A percentile compares a stretch with the other conserved stretches of the same genome.
Evolutionary conservation across 2,797 vertebrate species (phyloP).

Genomic region (Peromyscus nudipes): DNA sequence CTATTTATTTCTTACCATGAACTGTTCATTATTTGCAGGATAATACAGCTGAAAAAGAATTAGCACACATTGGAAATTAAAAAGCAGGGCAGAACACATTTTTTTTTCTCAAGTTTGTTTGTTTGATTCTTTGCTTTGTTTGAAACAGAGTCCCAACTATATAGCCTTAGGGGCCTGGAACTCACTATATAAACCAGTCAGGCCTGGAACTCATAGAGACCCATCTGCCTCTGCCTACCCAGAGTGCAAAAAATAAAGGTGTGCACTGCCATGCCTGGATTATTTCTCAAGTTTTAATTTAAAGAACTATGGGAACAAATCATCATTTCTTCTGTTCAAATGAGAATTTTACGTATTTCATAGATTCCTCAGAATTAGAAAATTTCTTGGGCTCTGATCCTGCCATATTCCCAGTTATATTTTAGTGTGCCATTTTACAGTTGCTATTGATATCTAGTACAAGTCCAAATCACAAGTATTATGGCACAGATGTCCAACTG

Average conservation of each 20-base stretch:
- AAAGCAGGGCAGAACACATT: background rate
- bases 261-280: background rate
- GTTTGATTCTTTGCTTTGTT: background rate
- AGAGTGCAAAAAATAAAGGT: background rate
- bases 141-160: background rate
- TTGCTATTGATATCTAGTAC: background rate
- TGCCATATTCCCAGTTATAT: background rate
- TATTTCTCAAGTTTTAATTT: background rate
- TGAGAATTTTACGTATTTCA: background rate
- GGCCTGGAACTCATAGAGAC: background rate
- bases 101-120: background rate
- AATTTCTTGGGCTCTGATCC: conserved; percentile 20
- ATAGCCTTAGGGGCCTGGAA: background rate
- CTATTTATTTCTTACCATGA: background rate
- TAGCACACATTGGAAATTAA: background rate
- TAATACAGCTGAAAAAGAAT: background rate
- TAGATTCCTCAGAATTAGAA: background rate
- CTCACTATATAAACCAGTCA: background rate
- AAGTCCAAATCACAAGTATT: background rate
- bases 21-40: background rate
- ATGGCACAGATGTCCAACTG: background rate
- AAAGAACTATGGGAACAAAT: background rate
- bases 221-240: background rate
- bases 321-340: background rate
- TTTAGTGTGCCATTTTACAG: background rate